A percentile compares a stretch with the other conserved stretches of the same genome.
Evolutionary conservation across 64 coral and sea anemone species (phyloP).

Genomic region (Stichodactyla mertensii): DNA sequence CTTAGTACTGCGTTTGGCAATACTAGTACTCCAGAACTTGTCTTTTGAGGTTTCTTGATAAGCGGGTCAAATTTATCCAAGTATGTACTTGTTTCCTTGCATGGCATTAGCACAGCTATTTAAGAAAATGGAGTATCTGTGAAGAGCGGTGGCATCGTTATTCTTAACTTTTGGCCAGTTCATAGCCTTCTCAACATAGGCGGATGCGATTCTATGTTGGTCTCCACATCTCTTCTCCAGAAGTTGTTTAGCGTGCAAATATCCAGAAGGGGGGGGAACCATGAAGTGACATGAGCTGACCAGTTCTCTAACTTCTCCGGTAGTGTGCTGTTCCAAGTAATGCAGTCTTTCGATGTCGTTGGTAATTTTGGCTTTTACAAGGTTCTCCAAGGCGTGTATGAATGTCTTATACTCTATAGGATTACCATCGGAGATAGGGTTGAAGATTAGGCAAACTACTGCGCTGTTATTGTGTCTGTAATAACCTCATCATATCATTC

Average conservation of each 20-base stretch:
- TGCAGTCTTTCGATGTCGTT: slow-evolving; percentile 9
- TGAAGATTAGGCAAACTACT: neutral
- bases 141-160: slow-evolving; percentile 13
- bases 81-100: no score
- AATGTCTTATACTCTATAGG: slow-evolving; percentile 9
- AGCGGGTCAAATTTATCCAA: no score
- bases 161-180: slow-evolving; percentile 13
- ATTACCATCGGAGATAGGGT: neutral
- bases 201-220: slow-evolving; percentile 1
- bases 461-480: neutral
- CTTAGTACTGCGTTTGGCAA: neutral
- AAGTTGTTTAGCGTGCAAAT: slow-evolving; percentile 3
- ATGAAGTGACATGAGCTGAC: slow-evolving; percentile 35
- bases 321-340: slow-evolving; percentile 38
- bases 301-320: slow-evolving; percentile 27
- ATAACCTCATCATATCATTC: neutral
- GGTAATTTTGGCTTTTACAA: slow-evolving; percentile 26
- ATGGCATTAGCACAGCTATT: no score
- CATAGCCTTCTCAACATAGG: slow-evolving; percentile 23
- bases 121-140: slow-evolving; percentile 35
- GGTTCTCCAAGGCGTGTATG: slow-evolving; percentile 34
- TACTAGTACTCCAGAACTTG: neutral
- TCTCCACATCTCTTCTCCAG: slow-evolving; percentile 31
- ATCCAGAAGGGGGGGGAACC: neutral
- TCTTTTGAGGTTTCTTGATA: neutral